Base-by-base conservation (phyloP, 2,888 invertebrate species). In the Amaurobius ferox region DNA sequence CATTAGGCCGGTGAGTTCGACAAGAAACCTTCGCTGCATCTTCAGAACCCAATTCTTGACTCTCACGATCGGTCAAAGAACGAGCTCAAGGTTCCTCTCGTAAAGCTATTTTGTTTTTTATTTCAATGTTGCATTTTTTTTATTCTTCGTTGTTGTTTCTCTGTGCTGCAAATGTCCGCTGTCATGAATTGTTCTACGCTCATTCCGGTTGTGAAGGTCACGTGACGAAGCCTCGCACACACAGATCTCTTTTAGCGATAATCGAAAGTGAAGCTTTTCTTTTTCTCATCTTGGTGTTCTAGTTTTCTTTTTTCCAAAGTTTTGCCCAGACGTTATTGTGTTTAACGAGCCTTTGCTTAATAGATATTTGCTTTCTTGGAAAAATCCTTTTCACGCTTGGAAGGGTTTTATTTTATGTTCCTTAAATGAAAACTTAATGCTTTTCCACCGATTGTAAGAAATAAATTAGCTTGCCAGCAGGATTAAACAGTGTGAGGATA, bases 11-110 rank as follows among this genome's bases (percentile, higher is more conserved):
- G 3, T 23, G 5, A 23, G 23, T 55, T 23, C 44, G 44, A 44
- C 6, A 44, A 44, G 16, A 16, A 44, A 44, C 6, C 16, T 55
- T 55, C 23, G 23, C 55, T 55, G 11, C 23, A 55, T 55, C 55
- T 55, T 23, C 55, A 23, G 23, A 55, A 23, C 55, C 55, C 23
- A 55, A 6, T 55, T 55, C 55, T 23, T 16, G 13, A 55, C 55
- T 79, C 66, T 80, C 80, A 80, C 73, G 67, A 35, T 73, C 67
- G 73, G 80, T 72, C 80, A 80, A 73, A 64, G 72, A 80, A 80
- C 67, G 73, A 28, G 80, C 73, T 80, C 80, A 80, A 80, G 80
- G 80, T 73, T 79, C 44, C 67, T 9, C 13, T 29, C 39, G n/a
- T 32, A 70, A 39, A 61, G 29, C 35, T 29, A 39, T 71, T 70